These are phyloP conservation scores for Caracal caracal DNA, from an alignment of 2,113 vertebrate genomes.

Conservation along the genomic window DNA sequence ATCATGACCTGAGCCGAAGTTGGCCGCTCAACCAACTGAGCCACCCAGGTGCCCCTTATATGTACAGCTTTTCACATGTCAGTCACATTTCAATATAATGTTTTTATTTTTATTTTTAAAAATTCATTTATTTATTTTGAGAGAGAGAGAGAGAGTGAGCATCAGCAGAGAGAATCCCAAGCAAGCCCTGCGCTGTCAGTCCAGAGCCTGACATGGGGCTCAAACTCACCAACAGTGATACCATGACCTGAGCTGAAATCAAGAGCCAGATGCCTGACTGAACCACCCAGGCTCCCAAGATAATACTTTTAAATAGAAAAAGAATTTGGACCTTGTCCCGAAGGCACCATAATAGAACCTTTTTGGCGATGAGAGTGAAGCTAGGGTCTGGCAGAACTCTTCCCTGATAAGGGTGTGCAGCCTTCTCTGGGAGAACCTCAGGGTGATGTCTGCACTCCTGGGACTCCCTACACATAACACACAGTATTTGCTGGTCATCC, in stretches of 20 bases:
- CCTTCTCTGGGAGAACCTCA: slow-evolving; percentile 8
- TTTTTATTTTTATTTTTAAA: not conserved
- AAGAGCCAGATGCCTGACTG: too few species aligned
- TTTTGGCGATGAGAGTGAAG: not conserved
- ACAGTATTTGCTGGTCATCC: not conserved
- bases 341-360: not conserved
- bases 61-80: not conserved
- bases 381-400: not conserved
- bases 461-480: slow-evolving; percentile 37
- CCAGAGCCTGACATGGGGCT: too few species aligned
- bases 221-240: too few species aligned
- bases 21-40: too few species aligned
- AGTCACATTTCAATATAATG: not conserved
- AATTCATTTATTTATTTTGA: too few species aligned
- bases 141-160: too few species aligned
- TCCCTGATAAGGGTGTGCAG: not conserved
- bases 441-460: not conserved
- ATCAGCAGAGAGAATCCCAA: too few species aligned
- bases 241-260: too few species aligned
- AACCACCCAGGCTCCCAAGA: too few species aligned
- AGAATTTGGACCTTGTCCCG: not conserved
- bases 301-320: not conserved
- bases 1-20: too few species aligned
- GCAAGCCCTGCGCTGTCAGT: too few species aligned
- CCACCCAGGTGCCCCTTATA: too few species aligned